A percentile compares a stretch with the other conserved stretches of the same genome.
phyloP scores from a whole-genome alignment of 2,113 vertebrate species.

The Lepus americanus region DNA sequence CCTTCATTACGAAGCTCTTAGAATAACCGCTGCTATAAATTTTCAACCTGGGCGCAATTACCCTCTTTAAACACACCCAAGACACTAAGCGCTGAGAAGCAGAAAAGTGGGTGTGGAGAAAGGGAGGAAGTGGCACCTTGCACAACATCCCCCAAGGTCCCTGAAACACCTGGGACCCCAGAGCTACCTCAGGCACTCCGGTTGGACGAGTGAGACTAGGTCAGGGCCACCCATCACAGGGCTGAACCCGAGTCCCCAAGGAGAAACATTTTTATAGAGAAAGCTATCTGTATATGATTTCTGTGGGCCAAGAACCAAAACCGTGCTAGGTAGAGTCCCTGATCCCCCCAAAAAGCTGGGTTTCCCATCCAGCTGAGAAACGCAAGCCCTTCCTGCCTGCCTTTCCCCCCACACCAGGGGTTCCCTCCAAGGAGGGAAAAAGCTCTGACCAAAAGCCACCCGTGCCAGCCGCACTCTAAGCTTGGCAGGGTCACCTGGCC shows the following conservation, averaged over 20 bases:
- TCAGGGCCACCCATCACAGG: background rate
- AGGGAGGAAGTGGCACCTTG: background rate
- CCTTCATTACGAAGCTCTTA: conserved; percentile 81
- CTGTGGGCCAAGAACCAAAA: conserved; percentile 36
- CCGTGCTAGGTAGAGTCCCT: background rate
- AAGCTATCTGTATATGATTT: conserved; percentile 10
- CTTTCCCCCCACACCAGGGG: background rate
- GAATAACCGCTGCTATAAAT: conserved; percentile 81
- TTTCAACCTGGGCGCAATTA: conserved; percentile 83
- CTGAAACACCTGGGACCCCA: background rate
- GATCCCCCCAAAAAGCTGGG: conserved; percentile 46
- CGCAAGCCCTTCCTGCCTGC: conserved; percentile 8
- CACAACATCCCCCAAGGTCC: conserved; percentile 11
- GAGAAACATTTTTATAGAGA: background rate
- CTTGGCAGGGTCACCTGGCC: conserved; percentile 67
- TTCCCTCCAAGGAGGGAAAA: background rate
- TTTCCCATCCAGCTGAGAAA: conserved; percentile 48
- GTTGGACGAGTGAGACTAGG: background rate
- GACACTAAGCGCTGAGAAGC: conserved; percentile 47
- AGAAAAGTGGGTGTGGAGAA: background rate
- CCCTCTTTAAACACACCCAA: conserved; percentile 82
- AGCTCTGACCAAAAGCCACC: background rate
- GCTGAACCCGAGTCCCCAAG: background rate
- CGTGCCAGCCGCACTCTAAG: too few species aligned
- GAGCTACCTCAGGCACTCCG: background rate